These are phyloP conservation scores for Phasianus colchicus DNA, from an alignment of 2,113 vertebrate species.

Conservation along the genomic window DNA sequence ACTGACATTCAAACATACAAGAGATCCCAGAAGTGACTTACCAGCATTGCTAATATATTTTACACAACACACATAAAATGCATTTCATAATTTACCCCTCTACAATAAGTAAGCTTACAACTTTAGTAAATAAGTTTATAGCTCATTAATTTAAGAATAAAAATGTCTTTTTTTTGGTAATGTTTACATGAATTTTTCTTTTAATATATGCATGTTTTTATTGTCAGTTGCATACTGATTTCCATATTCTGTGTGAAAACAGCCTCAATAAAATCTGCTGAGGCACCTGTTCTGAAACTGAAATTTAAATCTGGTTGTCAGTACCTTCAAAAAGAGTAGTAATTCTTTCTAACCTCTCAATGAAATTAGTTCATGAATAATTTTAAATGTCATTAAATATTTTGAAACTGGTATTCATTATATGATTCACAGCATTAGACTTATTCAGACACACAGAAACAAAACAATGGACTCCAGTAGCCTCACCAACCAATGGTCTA, in stretches of 20 bases:
- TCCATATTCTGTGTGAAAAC: not conserved
- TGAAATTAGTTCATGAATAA: not conserved
- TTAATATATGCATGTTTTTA: not conserved
- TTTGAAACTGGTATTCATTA: not conserved
- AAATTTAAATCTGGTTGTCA: not conserved
- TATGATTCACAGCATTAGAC: not conserved
- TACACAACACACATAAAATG: not conserved
- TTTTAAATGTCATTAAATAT: not conserved
- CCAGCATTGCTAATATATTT: not conserved
- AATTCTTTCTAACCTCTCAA: not conserved
- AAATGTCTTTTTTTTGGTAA: not conserved
- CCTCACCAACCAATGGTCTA: not conserved
- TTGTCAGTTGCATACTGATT: not conserved
- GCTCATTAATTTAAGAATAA: not conserved
- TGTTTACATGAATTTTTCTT: not conserved
- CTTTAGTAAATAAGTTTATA: not conserved
- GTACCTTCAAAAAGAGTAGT: not conserved
- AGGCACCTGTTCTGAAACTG: not conserved
- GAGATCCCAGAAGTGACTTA: not conserved
- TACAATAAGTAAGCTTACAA: not conserved
- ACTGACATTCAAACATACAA: not conserved
- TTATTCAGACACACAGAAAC: not conserved
- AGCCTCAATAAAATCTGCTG: not conserved
- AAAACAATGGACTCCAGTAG: not conserved
- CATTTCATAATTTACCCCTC: not conserved